A percentile compares a stretch with the other conserved stretches of the same genome.
phyloP scores from a whole-genome alignment of 2,888 invertebrate genomes.

The Hirudinaria manillensis region DNA sequence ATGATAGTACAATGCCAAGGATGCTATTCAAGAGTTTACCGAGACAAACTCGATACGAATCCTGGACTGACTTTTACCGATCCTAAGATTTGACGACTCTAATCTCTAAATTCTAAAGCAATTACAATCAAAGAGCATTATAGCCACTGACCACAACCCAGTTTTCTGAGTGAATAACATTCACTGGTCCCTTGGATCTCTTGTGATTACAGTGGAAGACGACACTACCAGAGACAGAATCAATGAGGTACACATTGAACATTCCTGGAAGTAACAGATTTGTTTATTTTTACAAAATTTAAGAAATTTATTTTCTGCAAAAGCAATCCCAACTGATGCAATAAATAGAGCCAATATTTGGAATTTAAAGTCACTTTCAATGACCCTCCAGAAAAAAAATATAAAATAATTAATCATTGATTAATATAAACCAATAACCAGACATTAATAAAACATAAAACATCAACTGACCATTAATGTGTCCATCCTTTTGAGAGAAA shows the following conservation, averaged over 20 bases:
- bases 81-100: no score
- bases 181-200: constrained; percentile 74
- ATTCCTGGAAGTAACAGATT: constrained; percentile 39
- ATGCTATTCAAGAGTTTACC: no score
- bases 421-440: neutral
- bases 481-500: constrained; percentile 1
- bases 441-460: neutral
- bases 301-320: neutral
- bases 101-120: no score
- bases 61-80: no score
- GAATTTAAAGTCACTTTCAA: neutral
- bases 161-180: constrained; percentile 90
- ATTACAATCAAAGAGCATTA: no score
- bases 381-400: neutral
- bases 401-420: neutral
- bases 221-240: constrained; percentile 81
- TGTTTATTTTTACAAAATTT: neutral
- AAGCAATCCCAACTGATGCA: neutral
- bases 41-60: no score
- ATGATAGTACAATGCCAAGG: no score
- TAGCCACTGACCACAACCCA: constrained; percentile 69
- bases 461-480: neutral
- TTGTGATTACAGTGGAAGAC: constrained; percentile 79
- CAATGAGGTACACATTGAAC: constrained; percentile 77
- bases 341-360: neutral